phyloP scores from a whole-genome alignment of 2,113 vertebrate genomes.

The Apteryx mantelli region DNA sequence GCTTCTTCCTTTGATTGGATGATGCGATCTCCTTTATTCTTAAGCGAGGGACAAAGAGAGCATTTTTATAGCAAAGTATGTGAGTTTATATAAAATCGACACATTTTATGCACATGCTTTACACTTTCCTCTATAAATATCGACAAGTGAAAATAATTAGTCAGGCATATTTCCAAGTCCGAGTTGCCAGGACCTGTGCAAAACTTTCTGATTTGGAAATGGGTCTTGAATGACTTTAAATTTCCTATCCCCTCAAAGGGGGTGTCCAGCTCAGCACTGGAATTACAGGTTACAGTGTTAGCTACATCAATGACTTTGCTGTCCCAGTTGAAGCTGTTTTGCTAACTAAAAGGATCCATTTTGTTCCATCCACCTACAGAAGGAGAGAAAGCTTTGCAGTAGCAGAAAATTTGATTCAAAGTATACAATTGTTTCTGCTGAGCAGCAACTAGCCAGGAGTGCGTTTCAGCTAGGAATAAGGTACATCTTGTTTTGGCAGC shows the following conservation, averaged over 20 bases:
- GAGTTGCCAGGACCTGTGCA: neutral
- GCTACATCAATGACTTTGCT: neutral
- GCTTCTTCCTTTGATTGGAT: constrained; percentile 83
- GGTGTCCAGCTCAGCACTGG: neutral
- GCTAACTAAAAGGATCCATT: neutral
- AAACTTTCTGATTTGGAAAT: neutral
- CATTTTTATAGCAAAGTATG: constrained; percentile 1
- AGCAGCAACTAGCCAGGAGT: neutral
- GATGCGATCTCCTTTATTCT: constrained; percentile 86
- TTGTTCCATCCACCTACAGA: neutral
- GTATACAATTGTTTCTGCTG: neutral
- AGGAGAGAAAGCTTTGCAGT: neutral
- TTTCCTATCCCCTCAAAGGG: neutral
- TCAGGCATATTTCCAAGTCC: neutral
- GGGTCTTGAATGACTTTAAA: neutral
- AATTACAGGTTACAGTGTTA: neutral
- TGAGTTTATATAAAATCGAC: constrained; percentile 50
- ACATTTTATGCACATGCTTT: neutral
- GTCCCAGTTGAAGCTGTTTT: neutral
- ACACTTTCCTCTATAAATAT: neutral
- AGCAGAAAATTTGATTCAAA: neutral
- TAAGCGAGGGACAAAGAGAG: constrained; percentile 60
- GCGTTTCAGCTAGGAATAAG: neutral
- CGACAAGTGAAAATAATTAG: constrained; percentile 8
- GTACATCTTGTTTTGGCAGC: neutral